Conservation (phyloP, 1,140 invertebrate genomes). For the Drosophila varians region DNA sequence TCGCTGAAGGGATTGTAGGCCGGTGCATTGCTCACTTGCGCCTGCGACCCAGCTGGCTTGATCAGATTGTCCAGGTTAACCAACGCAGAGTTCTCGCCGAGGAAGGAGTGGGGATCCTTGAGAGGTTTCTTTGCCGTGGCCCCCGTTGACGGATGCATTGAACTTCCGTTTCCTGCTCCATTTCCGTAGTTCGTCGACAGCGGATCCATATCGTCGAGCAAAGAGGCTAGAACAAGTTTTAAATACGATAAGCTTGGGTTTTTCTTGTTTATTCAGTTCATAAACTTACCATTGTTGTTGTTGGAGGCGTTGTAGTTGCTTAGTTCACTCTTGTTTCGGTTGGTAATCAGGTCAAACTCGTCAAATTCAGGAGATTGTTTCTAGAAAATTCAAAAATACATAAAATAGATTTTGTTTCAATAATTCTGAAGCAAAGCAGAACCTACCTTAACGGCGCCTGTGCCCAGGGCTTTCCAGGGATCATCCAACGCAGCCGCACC, state of each 20-base stretch:
- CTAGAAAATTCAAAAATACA: slow-evolving; percentile 23
- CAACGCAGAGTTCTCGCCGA: slow-evolving; percentile 96
- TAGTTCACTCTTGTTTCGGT: slow-evolving; percentile 85
- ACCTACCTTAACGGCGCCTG: slow-evolving; percentile 60
- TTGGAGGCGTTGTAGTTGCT: slow-evolving; percentile 75
- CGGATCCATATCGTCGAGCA: slow-evolving; percentile 82
- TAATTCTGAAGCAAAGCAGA: too few species aligned
- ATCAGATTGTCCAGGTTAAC: slow-evolving; percentile 98
- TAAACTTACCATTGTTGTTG: slow-evolving; percentile 75
- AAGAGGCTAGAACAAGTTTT: slow-evolving; percentile 51
- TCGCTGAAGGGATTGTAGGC: slow-evolving; percentile 83
- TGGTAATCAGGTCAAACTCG: slow-evolving; percentile 93
- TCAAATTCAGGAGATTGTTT: slow-evolving; percentile 88
- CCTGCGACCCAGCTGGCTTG: slow-evolving; percentile 85
- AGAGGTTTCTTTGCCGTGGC: slow-evolving; percentile 85
- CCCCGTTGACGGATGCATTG: slow-evolving; percentile 67
- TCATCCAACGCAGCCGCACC: slow-evolving; percentile 84
- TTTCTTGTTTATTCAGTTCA: not conserved
- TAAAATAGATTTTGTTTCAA: too few species aligned
- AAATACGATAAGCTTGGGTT: not conserved
- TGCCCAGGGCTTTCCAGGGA: slow-evolving; percentile 72
- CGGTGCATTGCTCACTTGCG: slow-evolving; percentile 52
- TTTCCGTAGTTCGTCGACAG: slow-evolving; percentile 70
- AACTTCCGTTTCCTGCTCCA: slow-evolving; percentile 20
- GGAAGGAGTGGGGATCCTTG: slow-evolving; percentile 95